phyloP scores from a whole-genome alignment of 1,140 invertebrate genomes.

The Papilio polytes region DNA sequence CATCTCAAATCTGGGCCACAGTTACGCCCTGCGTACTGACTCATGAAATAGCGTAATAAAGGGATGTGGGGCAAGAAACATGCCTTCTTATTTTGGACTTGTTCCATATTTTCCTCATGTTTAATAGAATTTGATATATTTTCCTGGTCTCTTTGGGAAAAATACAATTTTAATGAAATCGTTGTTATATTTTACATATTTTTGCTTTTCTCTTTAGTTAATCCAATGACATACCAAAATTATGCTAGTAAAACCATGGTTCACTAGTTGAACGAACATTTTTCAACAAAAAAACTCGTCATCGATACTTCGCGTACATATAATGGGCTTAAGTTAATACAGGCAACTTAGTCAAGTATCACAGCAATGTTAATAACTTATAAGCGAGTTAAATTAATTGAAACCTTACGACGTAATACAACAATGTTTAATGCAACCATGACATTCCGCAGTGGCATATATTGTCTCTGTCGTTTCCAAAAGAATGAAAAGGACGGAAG shows the following conservation, averaged over 20 bases:
- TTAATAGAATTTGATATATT: not conserved
- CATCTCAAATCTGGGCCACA: conserved; percentile 31
- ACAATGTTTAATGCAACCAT: not conserved
- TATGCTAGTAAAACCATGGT: too few relatives aligned
- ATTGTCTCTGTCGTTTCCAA: not conserved
- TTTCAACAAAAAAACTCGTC: too few relatives aligned
- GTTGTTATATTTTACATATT: not conserved
- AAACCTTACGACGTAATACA: conserved; percentile 11
- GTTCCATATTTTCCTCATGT: conserved; percentile 24
- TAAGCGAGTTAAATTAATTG: conserved; percentile 7
- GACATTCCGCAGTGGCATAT: not conserved
- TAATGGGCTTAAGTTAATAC: not conserved
- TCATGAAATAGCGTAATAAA: conserved; percentile 33
- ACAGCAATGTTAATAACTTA: conserved; percentile 5
- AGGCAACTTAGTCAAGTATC: conserved; percentile 8
- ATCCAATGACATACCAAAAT: too few relatives aligned
- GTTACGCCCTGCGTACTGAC: conserved; percentile 17
- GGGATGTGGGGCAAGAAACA: conserved; percentile 24
- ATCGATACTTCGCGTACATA: not conserved
- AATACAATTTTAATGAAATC: not conserved
- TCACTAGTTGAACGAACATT: too few relatives aligned
- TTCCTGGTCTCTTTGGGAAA: not conserved
- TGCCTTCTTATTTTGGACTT: conserved; percentile 24
- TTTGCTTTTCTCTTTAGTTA: not conserved
- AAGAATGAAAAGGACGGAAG: not conserved